Evolutionary conservation across 2,113 vertebrate genomes (phyloP).

Genomic region (Narcine bancroftii): DNA sequence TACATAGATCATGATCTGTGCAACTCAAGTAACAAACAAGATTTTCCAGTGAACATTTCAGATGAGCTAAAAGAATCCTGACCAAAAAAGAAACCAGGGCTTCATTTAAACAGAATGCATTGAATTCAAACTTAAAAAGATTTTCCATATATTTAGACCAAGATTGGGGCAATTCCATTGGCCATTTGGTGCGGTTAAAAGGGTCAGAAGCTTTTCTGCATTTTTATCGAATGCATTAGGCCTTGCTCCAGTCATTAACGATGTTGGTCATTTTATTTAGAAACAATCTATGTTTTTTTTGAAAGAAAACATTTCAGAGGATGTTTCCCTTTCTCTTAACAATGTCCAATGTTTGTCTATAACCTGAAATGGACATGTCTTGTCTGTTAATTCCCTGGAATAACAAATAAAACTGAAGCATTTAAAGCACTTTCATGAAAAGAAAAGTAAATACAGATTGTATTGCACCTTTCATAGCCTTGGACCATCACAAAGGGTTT

Average conservation of each 20-base stretch:
- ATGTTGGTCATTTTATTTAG: background rate
- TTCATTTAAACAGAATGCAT: background rate
- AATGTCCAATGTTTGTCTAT: background rate
- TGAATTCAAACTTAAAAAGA: background rate
- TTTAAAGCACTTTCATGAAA: background rate
- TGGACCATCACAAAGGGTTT: no score
- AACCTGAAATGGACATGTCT: background rate
- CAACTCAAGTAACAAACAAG: background rate
- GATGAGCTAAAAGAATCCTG: background rate
- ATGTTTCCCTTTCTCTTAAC: background rate
- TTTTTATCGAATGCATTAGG: background rate
- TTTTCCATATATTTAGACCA: background rate
- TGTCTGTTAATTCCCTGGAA: background rate
- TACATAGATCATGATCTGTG: background rate
- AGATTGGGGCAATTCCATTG: background rate
- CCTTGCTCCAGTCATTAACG: background rate
- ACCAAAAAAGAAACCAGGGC: background rate
- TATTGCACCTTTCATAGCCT: no score
- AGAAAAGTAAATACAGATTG: background rate
- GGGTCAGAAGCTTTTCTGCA: background rate
- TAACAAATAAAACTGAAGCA: slow-evolving; percentile 1
- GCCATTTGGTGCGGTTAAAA: background rate
- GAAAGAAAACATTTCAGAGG: background rate
- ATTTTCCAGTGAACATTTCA: background rate
- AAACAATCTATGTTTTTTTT: background rate